Conservation (phyloP, 2,888 invertebrate species). For the Eurytoma californica region DNA sequence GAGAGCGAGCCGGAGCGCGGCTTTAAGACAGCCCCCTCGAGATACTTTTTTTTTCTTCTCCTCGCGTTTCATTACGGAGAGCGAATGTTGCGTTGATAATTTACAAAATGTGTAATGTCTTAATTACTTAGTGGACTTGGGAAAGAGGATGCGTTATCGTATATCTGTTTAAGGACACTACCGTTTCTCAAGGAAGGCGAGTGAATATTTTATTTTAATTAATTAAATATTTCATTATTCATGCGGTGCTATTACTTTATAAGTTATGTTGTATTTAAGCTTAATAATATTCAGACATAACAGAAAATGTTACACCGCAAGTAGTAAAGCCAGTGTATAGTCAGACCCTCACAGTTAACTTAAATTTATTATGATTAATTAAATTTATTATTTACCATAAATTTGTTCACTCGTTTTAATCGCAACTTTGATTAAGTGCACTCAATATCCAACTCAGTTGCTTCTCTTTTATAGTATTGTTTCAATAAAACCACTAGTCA, state of each 20-base stretch:
- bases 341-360: neutral
- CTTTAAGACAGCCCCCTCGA: neutral
- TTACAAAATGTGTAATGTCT: constrained; percentile 26
- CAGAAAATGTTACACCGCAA: neutral
- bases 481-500: too few relatives aligned
- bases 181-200: neutral
- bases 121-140: constrained; percentile 4
- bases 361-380: too few relatives aligned
- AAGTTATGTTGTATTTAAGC: neutral
- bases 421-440: too few relatives aligned
- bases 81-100: constrained; percentile 8
- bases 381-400: too few relatives aligned
- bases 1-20: neutral
- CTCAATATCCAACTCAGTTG: too few relatives aligned
- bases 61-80: neutral
- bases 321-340: neutral
- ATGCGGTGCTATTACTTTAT: too few relatives aligned
- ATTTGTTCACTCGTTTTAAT: too few relatives aligned
- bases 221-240: neutral
- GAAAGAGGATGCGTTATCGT: neutral
- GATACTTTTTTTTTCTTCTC: neutral
- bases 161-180: neutral
- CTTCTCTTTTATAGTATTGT: too few relatives aligned
- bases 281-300: neutral
- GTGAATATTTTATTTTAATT: neutral